Conservation (phyloP, 1,140 invertebrate genomes). For the Atta texana region DNA sequence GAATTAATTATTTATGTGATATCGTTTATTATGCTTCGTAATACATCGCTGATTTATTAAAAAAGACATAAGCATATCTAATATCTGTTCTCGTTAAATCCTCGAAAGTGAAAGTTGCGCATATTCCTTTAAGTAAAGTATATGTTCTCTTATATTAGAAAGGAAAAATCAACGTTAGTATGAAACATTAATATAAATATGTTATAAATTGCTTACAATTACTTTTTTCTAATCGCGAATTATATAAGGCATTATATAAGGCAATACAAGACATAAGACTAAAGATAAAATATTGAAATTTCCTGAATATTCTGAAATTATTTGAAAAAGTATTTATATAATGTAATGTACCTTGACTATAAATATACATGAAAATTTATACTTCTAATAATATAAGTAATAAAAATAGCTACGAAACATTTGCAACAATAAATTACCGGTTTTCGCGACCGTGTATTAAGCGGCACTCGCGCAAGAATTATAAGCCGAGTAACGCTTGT, state of each 20-base stretch:
- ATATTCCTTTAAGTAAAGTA: not conserved
- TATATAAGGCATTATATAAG: conserved; percentile 8
- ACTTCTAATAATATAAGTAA: not conserved
- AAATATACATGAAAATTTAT: conserved; percentile 15
- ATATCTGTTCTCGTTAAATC: conserved; percentile 3
- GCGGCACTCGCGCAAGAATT: conserved; percentile 8
- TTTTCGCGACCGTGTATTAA: not conserved
- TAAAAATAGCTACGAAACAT: conserved; percentile 1
- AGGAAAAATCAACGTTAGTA: not conserved
- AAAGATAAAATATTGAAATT: conserved; percentile 20
- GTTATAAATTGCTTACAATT: not conserved
- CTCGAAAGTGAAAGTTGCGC: conserved; percentile 5
- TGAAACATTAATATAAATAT: not conserved
- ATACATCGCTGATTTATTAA: not conserved
- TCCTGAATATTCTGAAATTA: not conserved
- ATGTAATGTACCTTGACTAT: not conserved
- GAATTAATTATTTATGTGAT: not conserved
- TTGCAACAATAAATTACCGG: not conserved
- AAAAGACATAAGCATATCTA: not conserved
- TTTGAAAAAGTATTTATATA: not conserved
- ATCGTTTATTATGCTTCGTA: not conserved
- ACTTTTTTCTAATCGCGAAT: not conserved
- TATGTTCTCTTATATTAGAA: not conserved
- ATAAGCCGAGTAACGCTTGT: conserved; percentile 12
- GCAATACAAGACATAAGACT: not conserved